These are phyloP conservation scores for Petroica traversi DNA, from an alignment of 2,113 vertebrate genomes.

Conservation along the genomic window DNA sequence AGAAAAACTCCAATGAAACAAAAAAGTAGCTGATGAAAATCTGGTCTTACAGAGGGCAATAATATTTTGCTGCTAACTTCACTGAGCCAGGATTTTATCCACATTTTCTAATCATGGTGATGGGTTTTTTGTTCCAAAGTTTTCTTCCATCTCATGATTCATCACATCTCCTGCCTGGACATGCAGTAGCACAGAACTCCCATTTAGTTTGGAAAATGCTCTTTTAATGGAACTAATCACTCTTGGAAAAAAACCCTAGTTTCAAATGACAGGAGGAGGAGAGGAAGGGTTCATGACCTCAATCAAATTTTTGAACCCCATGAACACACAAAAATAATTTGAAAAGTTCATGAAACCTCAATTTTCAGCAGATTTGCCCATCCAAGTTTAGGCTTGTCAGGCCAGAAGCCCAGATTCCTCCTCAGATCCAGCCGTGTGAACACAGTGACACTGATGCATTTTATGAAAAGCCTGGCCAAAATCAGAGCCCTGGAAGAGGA, in stretches of 20 bases:
- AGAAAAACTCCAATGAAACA: neutral
- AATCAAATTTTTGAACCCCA: neutral
- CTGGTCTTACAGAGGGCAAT: neutral
- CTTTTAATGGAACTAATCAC: neutral
- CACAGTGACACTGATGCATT: neutral
- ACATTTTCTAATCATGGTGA: neutral
- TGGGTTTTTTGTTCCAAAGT: neutral
- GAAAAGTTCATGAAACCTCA: neutral
- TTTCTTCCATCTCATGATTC: neutral
- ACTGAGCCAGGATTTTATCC: neutral
- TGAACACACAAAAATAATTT: neutral
- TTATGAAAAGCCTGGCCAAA: neutral
- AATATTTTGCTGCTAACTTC: neutral
- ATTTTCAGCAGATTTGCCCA: neutral
- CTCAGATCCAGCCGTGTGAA: neutral
- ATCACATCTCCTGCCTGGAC: neutral
- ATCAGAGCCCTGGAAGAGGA: neutral
- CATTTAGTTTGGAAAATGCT: neutral
- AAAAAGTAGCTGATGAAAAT: neutral
- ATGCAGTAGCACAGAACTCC: neutral
- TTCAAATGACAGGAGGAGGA: constrained; percentile 2
- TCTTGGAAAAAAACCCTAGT: neutral
- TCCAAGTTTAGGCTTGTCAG: neutral
- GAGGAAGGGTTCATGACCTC: neutral
- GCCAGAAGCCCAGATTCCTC: neutral